Percentiles rank a stretch among this genome's conserved stretches.
These are phyloP conservation scores for Malacoctenus gilli DNA, from an alignment of 2,797 vertebrate genomes.

Conservation along the genomic window DNA sequence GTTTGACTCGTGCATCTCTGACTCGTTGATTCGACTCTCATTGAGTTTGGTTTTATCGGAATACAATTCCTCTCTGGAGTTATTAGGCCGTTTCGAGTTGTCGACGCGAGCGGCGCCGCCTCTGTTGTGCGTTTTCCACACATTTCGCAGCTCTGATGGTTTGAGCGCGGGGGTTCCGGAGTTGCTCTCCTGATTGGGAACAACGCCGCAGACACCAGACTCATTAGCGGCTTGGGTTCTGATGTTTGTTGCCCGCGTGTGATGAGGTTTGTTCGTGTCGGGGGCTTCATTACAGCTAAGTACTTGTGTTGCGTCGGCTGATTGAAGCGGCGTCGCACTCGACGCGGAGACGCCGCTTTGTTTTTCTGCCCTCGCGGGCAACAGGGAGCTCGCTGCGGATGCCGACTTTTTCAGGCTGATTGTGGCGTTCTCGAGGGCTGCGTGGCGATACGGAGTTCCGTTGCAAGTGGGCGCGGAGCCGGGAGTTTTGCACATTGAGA, in stretches of 20 bases:
- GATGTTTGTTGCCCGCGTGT: slow-evolving; percentile 11
- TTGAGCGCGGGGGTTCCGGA: slow-evolving; percentile 7
- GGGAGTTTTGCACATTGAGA: slow-evolving; percentile 24
- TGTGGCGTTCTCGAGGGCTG: slow-evolving; percentile 44
- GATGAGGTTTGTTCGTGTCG: neutral
- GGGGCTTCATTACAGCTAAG: neutral
- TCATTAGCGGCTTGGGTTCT: slow-evolving; percentile 25
- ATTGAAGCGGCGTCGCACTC: slow-evolving; percentile 35
- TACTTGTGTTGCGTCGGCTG: slow-evolving; percentile 21
- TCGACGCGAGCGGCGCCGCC: slow-evolving; percentile 4
- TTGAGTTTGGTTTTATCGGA: slow-evolving; percentile 40
- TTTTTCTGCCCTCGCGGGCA: slow-evolving; percentile 29
- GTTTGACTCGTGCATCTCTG: slow-evolving; percentile 36
- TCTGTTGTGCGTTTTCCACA: slow-evolving; percentile 28
- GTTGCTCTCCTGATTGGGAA: slow-evolving; percentile 32
- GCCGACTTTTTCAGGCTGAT: slow-evolving; percentile 20
- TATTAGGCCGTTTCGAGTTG: slow-evolving; percentile 11
- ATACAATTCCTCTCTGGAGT: slow-evolving; percentile 8
- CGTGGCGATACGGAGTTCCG: slow-evolving; percentile 18
- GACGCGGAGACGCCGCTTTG: slow-evolving; percentile 30
- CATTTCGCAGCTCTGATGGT: slow-evolving; percentile 17
- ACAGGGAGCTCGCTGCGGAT: slow-evolving; percentile 7
- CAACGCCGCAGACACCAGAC: slow-evolving; percentile 1
- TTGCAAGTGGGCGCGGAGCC: slow-evolving; percentile 11
- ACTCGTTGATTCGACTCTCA: slow-evolving; percentile 51